These are phyloP conservation scores for Papilio helenus DNA, from an alignment of 1,140 invertebrate genomes.

Conservation along the genomic window DNA sequence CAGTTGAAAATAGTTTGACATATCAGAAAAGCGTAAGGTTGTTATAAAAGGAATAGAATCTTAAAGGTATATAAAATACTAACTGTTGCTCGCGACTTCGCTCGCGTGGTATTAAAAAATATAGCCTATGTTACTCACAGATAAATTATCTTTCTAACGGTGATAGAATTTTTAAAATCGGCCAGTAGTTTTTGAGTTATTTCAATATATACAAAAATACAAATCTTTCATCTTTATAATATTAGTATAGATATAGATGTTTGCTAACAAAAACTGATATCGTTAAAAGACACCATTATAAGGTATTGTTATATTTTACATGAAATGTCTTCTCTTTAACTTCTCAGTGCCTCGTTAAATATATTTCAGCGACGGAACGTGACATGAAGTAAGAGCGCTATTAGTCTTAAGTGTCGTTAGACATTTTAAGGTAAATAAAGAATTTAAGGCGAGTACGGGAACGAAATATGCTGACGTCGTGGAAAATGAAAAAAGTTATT, in stretches of 20 bases:
- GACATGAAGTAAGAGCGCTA: slow-evolving; percentile 24
- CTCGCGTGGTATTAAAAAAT: too few relatives aligned
- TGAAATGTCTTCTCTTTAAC: slow-evolving; percentile 12
- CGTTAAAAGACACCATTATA: background rate
- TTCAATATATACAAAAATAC: too few relatives aligned
- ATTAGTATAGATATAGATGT: too few relatives aligned
- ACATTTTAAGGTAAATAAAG: slow-evolving; percentile 29
- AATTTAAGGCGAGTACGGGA: slow-evolving; percentile 20
- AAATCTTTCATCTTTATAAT: too few relatives aligned
- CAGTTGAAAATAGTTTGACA: too few relatives aligned
- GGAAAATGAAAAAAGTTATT: slow-evolving; percentile 12
- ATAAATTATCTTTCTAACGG: too few relatives aligned
- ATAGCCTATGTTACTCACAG: too few relatives aligned
- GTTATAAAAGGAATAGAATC: background rate
- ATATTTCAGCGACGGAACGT: slow-evolving; percentile 23
- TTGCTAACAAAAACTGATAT: background rate
- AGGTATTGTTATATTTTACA: slow-evolving; percentile 22
- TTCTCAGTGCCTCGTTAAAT: slow-evolving; percentile 27
- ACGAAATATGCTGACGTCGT: background rate
- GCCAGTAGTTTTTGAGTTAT: too few relatives aligned
- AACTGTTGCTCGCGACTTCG: too few relatives aligned
- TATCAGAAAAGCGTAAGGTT: background rate
- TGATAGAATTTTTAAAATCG: too few relatives aligned
- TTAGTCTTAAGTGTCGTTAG: slow-evolving; percentile 26
- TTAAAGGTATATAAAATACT: background rate